Evolutionary conservation across 2,797 vertebrate genomes (phyloP).

Genomic region (Pelochelys cantorii): DNA sequence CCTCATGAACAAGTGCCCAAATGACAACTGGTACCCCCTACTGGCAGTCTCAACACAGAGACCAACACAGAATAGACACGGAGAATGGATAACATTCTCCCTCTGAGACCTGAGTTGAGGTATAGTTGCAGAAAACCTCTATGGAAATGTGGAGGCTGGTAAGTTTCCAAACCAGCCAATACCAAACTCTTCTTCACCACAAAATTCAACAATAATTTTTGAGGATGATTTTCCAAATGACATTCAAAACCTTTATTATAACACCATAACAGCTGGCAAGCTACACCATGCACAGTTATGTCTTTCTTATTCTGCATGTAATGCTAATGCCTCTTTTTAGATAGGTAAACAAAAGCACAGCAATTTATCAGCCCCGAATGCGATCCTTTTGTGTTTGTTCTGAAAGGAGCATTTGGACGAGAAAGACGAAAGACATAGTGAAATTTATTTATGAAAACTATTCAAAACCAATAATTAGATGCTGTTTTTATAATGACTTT

Average conservation of each 20-base stretch:
- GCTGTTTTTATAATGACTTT: not conserved
- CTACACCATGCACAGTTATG: not conserved
- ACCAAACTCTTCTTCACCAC: not conserved
- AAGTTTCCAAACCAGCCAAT: not conserved
- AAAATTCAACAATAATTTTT: not conserved
- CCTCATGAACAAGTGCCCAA: not conserved
- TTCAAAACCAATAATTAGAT: not conserved
- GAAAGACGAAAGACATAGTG: not conserved
- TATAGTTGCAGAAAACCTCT: not conserved
- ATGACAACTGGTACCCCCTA: not conserved
- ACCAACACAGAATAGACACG: not conserved
- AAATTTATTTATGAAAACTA: not conserved
- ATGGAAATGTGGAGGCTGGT: not conserved
- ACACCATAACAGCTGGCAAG: not conserved
- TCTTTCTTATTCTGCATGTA: not conserved
- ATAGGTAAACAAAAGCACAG: not conserved
- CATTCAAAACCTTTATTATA: not conserved
- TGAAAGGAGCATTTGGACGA: not conserved
- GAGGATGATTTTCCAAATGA: not conserved
- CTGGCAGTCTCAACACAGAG: not conserved
- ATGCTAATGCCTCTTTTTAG: not conserved
- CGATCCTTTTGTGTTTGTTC: not conserved
- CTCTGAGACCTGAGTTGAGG: not conserved
- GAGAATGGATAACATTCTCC: not conserved
- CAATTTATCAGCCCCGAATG: not conserved